Base-by-base conservation (phyloP, 2,113 vertebrate genomes). In the Elaphurus davidianus region DNA sequence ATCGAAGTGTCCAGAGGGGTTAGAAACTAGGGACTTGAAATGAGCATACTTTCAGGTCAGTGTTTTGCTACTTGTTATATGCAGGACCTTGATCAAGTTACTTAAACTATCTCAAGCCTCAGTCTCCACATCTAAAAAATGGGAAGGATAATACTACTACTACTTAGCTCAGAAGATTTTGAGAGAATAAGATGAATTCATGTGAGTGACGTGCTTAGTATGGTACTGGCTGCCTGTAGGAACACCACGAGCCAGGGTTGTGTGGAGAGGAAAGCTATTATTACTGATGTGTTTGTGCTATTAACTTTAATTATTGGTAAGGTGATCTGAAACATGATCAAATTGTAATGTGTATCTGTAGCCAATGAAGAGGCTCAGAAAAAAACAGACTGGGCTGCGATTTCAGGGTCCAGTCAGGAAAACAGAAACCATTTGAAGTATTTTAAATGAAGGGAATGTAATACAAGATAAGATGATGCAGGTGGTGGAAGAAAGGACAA, bases 41-140 rank as follows among this genome's bases (percentile, higher is more conserved):
- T 67, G 36, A 79, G 45, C 30, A 11, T 57, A 5, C 4, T 92
- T 96, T 90, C 52, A 64, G 54, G 92, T 57, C 55, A 54, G 3
- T 40, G 9, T 78, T 27, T 81, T 30, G 64, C n/a, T 55, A 27
- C 36, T 84, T 64, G 13, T 60, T 76, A 83, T 45, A 23, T 45
- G 2, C 67, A 15, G 64, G 30, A 19, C 36, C 36, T 23, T 50
- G 16, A 64, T 87, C 47, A 30, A 55, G 30, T 87, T 89, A 23
- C 28, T 50, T 30, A 52, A 59, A 40, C 1, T 45, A 40, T 84
- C 76, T 81, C 8, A 82, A 78, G 27, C 45, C 87, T 97, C 87
- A 54, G n/a, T 95, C 55, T 92, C 14, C n/a, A 76, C 47, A 78
- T 64, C 67, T 88, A 45, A 78, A 93, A 81, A 94, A 87, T 36